Base-by-base conservation (phyloP, 1,140 invertebrate species). In the Pollicipes pollicipes region DNA sequence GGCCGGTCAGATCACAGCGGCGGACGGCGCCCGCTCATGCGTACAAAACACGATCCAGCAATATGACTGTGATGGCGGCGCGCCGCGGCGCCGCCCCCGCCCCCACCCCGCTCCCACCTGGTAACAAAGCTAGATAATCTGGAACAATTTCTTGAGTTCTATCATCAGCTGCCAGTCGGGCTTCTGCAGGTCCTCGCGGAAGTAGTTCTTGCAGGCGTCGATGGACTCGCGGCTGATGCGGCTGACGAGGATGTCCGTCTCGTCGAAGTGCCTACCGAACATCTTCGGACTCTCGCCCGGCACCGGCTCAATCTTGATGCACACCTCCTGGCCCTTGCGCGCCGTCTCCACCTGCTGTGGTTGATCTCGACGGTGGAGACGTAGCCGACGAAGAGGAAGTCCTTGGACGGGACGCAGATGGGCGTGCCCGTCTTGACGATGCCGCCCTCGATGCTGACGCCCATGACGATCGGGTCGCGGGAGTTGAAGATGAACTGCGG, bases 121-220 rank as follows among this genome's bases (percentile, higher is more conserved):
- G 35, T 35, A 35, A 17, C 35, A 35, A 6, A 35, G 35, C 35
- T 75, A 98, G 76, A 98, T 85, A 81, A 99, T 99, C 81, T 97
- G 87, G 84, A 99, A 97, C 73, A 91, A 81, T 81, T 98, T 99
- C 83, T 99, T 99, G 77, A 99, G 82, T 82, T 99, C 95, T 66
- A 98, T 89, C 88, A 99, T 97, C 66, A 99, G 81, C 78, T 93
- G 89, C 97, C 97, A 99, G 78, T 99, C 97, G 69, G 87, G 86
- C 81, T 98, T 98, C 74, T 88, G 80, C 70, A 99, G 84, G 80
- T 99, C 97, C 75, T 97, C 94, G 71, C 97, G 86, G 86, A 99
- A 99, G 82, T 98, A 97, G 74, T 98, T 90, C 81, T 99, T 99
- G 81, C 97, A 97, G 3, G 93, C 95, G 81, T 99, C 96, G 76